phyloP scores from a whole-genome alignment of 2,888 invertebrate species.

The Pyrrhosoma nymphula region DNA sequence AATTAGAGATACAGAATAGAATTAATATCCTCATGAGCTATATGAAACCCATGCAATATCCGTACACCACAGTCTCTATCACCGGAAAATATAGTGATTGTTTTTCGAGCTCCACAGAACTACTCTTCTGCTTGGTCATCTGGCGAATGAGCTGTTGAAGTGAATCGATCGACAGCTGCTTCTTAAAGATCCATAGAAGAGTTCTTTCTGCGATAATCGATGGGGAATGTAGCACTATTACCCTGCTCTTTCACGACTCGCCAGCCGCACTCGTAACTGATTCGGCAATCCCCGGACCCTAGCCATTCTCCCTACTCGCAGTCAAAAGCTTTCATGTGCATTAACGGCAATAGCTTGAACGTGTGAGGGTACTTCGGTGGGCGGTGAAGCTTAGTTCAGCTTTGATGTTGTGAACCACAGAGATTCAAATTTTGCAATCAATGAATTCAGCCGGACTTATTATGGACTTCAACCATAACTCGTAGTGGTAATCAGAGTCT shows the following conservation, averaged over 20 bases:
- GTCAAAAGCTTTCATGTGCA: not conserved
- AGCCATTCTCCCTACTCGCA: not conserved
- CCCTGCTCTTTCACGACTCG: not conserved
- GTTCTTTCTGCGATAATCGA: not conserved
- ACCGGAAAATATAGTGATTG: no score
- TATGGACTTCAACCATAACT: no score
- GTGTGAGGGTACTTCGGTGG: not conserved
- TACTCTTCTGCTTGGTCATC: not conserved
- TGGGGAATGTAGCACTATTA: not conserved
- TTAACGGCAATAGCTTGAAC: not conserved
- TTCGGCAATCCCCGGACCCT: not conserved
- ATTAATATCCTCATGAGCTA: no score
- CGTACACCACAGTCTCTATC: no score
- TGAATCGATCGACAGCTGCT: not conserved
- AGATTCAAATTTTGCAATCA: no score
- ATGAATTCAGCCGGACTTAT: no score
- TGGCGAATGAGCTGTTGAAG: not conserved
- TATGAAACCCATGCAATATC: no score
- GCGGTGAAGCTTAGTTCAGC: not conserved
- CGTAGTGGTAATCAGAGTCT: no score
- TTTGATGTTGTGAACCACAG: not conserved
- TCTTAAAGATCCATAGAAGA: not conserved
- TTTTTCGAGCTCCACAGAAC: not conserved
- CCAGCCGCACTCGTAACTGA: not conserved
- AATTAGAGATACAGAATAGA: no score